These are phyloP conservation scores for Eupsittula cactorum DNA, from an alignment of 2,113 vertebrate species.

Conservation along the genomic window DNA sequence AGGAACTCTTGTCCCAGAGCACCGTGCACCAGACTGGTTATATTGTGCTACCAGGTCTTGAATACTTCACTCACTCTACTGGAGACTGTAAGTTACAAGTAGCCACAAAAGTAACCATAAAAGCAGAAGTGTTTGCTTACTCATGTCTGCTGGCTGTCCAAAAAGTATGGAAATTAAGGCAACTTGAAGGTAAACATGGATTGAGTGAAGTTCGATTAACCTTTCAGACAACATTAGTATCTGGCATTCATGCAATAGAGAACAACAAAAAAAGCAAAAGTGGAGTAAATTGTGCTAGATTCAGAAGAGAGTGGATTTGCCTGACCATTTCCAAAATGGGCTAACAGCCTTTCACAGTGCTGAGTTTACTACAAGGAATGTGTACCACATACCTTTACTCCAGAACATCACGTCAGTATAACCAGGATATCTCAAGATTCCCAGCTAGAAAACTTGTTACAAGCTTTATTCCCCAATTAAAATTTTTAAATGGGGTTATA, in stretches of 20 bases:
- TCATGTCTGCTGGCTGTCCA: not conserved
- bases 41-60: not conserved
- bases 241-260: not conserved
- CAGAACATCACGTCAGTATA: not conserved
- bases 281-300: not conserved
- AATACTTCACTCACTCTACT: not conserved
- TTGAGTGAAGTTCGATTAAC: not conserved
- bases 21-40: not conserved
- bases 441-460: not conserved
- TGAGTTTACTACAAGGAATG: not conserved
- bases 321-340: not conserved
- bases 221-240: not conserved
- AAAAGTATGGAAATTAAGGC: not conserved
- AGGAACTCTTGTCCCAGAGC: not conserved
- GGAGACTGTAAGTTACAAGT: not conserved
- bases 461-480: not conserved
- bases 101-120: not conserved
- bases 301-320: not conserved
- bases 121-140: constrained; percentile 3
- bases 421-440: not conserved
- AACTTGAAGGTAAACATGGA: not conserved
- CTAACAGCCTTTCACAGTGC: not conserved
- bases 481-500: not conserved
- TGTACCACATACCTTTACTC: not conserved
- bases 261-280: not conserved